Evolutionary conservation across 2,113 vertebrate genomes (phyloP).

Genomic region (human): DNA sequence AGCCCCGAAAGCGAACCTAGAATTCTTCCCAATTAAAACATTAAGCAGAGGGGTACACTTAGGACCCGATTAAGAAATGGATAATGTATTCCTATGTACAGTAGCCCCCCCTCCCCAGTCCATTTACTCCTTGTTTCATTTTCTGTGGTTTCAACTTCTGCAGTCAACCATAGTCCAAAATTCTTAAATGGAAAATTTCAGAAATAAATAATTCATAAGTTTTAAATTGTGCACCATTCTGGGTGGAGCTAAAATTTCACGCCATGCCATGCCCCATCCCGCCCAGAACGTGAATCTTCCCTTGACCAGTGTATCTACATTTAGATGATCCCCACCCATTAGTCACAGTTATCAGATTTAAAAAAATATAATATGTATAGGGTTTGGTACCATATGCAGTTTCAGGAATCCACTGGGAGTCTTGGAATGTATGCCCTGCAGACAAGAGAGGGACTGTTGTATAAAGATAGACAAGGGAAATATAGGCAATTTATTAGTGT

Average conservation of each 20-base stretch:
- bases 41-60: not conserved
- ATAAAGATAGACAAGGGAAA: not conserved
- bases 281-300: not conserved
- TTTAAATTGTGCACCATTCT: not conserved
- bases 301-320: not conserved
- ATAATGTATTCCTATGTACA: not conserved
- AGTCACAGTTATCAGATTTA: not conserved
- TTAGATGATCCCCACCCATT: not conserved
- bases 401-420: not conserved
- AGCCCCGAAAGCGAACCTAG: not conserved
- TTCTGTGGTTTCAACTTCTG: not conserved
- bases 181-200: not conserved
- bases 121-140: not conserved
- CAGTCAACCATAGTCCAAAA: not conserved
- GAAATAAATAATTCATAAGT: not conserved
- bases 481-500: not conserved
- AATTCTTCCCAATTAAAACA: not conserved
- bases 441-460: not conserved
- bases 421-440: not conserved
- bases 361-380: not conserved
- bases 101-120: not conserved
- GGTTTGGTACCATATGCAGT: not conserved
- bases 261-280: not conserved
- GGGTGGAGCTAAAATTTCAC: not conserved
- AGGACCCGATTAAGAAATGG: not conserved